phyloP scores from a whole-genome alignment of 2,888 invertebrate species.

The Palloptera scutellata region DNA sequence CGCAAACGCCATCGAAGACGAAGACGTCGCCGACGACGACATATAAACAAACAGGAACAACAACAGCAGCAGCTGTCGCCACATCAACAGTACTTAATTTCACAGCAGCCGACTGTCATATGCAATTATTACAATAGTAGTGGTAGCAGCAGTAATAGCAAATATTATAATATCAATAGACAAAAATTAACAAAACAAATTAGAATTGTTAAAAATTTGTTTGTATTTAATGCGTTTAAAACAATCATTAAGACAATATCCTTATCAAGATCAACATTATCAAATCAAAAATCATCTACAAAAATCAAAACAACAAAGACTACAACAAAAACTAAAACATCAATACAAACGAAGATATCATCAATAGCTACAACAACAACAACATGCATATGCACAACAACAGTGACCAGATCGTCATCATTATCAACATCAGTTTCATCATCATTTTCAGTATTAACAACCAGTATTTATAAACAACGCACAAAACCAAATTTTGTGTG shows the following conservation, averaged over 20 bases:
- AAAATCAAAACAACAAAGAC: not conserved
- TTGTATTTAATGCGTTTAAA: conserved; percentile 6
- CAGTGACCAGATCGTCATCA: conserved; percentile 10
- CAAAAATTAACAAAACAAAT: not conserved
- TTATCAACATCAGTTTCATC: conserved; percentile 1
- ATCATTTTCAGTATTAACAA: conserved; percentile 9
- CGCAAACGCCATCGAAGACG: conserved; percentile 20
- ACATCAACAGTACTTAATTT: conserved; percentile 8
- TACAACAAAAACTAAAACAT: conserved; percentile 5
- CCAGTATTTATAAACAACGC: conserved; percentile 33
- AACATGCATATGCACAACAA: conserved; percentile 23
- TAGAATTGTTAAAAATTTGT: not conserved
- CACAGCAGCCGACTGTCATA: not conserved
- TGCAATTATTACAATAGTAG: not conserved
- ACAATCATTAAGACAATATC: conserved; percentile 6
- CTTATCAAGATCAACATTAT: not conserved
- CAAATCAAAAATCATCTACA: conserved; percentile 12
- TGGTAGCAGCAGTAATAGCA: conserved; percentile 2
- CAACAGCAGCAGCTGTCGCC: conserved; percentile 9
- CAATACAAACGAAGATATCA: not conserved
- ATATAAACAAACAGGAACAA: conserved; percentile 17
- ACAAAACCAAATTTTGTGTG: conserved; percentile 53
- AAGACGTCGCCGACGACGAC: conserved; percentile 21
- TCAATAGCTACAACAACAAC: conserved; percentile 18
- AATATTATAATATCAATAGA: not conserved